These are phyloP conservation scores for Peromyscus attwateri DNA, from an alignment of 2,797 vertebrate species.

Conservation along the genomic window DNA sequence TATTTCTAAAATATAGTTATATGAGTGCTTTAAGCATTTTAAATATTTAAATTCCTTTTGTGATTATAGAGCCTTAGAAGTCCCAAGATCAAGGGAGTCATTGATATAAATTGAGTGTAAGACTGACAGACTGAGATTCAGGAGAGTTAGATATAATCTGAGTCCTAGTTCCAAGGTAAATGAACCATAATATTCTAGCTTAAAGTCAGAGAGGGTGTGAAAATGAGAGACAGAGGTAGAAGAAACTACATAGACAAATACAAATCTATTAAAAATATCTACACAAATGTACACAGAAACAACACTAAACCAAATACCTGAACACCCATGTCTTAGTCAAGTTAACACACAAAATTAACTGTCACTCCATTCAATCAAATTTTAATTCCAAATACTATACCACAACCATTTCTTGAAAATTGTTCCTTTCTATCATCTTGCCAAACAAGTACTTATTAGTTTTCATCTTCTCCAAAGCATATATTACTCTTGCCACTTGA, in stretches of 20 bases:
- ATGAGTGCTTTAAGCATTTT: background rate
- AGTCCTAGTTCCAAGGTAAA: background rate
- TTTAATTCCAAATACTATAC: background rate
- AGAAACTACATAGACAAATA: background rate
- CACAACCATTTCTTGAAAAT: background rate
- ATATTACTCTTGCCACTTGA: background rate
- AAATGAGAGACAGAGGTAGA: background rate
- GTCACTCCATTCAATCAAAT: background rate
- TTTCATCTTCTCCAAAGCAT: background rate
- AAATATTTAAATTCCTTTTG: background rate
- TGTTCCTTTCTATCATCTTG: background rate
- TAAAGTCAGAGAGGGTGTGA: background rate
- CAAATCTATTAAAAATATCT: background rate
- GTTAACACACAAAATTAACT: background rate
- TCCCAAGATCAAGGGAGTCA: background rate
- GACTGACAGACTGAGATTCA: background rate
- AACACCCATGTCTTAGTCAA: background rate
- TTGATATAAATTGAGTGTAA: background rate
- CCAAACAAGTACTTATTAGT: background rate
- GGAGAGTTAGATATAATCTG: background rate
- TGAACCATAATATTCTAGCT: background rate
- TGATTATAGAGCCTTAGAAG: background rate
- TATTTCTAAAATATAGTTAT: background rate
- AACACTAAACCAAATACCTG: background rate
- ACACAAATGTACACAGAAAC: background rate